phyloP scores from a whole-genome alignment of 2,888 invertebrate species.

The Monochamus alternatus region DNA sequence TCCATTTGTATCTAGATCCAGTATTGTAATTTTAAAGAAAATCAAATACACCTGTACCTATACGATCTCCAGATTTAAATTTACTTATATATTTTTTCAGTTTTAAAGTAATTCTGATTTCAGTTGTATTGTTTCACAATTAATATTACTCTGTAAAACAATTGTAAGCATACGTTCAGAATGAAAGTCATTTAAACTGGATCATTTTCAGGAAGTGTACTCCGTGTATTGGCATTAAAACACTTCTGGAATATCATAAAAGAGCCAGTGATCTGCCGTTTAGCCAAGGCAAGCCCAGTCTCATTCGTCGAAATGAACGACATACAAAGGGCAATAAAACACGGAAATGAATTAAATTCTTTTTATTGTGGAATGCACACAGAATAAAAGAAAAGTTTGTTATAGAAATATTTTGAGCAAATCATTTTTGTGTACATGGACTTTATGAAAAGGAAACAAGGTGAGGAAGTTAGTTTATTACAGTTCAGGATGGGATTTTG shows the following conservation, averaged over 20 bases:
- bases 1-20: too few relatives aligned
- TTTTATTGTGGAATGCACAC: constrained; percentile 68
- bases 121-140: too few relatives aligned
- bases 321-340: constrained; percentile 57
- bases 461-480: constrained; percentile 63
- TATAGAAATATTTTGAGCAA: constrained; percentile 67
- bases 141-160: too few relatives aligned
- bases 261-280: constrained; percentile 12
- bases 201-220: neutral
- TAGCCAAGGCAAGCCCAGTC: constrained; percentile 37
- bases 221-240: constrained; percentile 2
- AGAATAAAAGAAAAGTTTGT: constrained; percentile 65
- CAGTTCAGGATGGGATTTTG: constrained; percentile 61
- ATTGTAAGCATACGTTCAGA: too few relatives aligned
- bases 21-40: too few relatives aligned
- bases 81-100: too few relatives aligned
- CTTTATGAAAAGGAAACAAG: constrained; percentile 63
- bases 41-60: too few relatives aligned
- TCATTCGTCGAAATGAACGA: constrained; percentile 42
- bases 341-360: constrained; percentile 62
- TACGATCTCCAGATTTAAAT: too few relatives aligned
- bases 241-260: constrained; percentile 5
- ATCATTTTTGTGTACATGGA: constrained; percentile 65
- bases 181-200: too few relatives aligned
- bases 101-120: too few relatives aligned